phyloP scores from a whole-genome alignment of 2,797 vertebrate species.

The Alectoris magna region DNA sequence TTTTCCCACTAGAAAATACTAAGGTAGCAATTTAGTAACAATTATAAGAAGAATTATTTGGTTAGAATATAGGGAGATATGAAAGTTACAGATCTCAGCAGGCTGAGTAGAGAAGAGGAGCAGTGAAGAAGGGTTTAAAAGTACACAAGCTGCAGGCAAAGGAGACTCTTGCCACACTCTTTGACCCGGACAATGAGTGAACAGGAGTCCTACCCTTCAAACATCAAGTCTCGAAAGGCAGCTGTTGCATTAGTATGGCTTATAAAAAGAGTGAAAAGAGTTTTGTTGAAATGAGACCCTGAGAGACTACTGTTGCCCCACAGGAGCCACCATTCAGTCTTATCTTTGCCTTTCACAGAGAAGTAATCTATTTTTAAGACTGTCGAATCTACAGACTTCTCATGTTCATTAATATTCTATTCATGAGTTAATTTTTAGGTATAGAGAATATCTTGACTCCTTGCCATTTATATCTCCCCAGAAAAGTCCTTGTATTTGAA shows the following conservation, averaged over 20 bases:
- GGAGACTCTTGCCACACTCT: background rate
- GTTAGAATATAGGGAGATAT: background rate
- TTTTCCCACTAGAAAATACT: background rate
- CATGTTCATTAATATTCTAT: background rate
- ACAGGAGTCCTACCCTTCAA: background rate
- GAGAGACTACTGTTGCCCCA: fast-evolving
- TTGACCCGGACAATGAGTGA: background rate
- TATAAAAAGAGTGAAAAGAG: background rate
- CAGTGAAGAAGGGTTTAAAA: background rate
- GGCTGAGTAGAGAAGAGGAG: background rate
- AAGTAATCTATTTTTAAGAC: background rate
- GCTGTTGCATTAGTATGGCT: background rate
- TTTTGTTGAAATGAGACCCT: fast-evolving
- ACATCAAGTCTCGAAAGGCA: background rate
- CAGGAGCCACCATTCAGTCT: background rate
- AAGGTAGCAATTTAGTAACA: background rate
- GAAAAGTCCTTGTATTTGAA: background rate
- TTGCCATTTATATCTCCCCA: background rate
- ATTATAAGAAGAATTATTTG: background rate
- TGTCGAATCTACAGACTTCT: fast-evolving
- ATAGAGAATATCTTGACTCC: background rate
- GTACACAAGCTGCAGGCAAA: background rate
- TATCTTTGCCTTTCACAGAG: background rate
- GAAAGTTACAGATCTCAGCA: background rate
- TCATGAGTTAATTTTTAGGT: background rate